phyloP scores from a whole-genome alignment of 2,113 vertebrate species.

The Parus major region DNA sequence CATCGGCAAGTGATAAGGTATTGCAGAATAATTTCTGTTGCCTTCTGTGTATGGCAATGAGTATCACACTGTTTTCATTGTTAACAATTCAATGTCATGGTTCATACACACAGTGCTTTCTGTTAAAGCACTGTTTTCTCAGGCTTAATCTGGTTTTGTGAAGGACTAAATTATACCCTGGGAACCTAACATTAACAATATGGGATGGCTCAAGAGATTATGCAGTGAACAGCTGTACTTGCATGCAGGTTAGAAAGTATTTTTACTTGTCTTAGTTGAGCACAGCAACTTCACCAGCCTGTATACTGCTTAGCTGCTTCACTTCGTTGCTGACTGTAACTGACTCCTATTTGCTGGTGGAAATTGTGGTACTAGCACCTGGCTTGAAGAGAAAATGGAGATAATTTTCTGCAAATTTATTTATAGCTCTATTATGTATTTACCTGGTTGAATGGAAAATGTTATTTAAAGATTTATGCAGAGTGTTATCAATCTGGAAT shows the following conservation, averaged over 20 bases:
- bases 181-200: background rate
- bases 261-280: background rate
- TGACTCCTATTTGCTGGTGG: background rate
- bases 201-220: background rate
- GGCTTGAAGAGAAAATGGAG: background rate
- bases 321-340: background rate
- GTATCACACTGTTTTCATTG: background rate
- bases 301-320: background rate
- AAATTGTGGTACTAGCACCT: background rate
- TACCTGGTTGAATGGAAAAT: background rate
- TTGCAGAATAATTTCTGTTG: background rate
- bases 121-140: background rate
- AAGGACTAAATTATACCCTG: background rate
- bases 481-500: background rate
- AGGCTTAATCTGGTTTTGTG: background rate
- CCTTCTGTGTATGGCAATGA: background rate
- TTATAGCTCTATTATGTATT: background rate
- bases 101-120: background rate
- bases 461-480: background rate
- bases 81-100: background rate
- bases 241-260: background rate
- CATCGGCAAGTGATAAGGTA: background rate
- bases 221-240: background rate
- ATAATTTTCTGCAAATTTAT: background rate
- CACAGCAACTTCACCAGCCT: background rate